phyloP scores from a whole-genome alignment of 2,113 vertebrate genomes.

The Entelurus aequoreus region DNA sequence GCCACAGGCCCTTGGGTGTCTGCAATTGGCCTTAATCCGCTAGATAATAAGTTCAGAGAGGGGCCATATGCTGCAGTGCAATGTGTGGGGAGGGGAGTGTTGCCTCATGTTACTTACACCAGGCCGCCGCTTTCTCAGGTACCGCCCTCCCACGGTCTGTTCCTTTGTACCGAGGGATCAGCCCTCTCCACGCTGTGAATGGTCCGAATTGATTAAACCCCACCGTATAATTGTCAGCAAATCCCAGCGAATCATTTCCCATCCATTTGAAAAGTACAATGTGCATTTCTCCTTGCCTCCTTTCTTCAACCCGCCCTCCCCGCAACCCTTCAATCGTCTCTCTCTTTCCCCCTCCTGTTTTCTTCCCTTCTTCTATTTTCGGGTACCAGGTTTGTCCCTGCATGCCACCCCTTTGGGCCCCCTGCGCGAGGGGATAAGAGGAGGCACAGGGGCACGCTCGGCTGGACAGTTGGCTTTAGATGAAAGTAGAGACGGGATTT shows the following conservation, averaged over 20 bases:
- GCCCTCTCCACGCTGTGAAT: conserved; percentile 91
- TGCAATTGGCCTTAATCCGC: conserved; percentile 87
- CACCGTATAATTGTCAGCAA: conserved; percentile 88
- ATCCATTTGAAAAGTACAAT: conserved; percentile 84
- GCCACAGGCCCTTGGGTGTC: conserved; percentile 69
- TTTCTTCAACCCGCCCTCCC: conserved; percentile 33
- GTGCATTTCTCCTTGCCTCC: conserved; percentile 63
- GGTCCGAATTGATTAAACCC: conserved; percentile 89
- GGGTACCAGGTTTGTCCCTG: conserved; percentile 60
- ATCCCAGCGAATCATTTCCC: conserved; percentile 89
- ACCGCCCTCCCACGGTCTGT: conserved; percentile 77
- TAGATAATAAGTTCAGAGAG: conserved; percentile 95
- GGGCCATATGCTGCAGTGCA: conserved; percentile 88
- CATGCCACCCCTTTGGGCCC: conserved; percentile 36
- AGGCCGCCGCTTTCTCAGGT: conserved; percentile 91
- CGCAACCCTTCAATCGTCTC: conserved; percentile 33
- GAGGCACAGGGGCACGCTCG: conserved; percentile 56
- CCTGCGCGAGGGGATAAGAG: conserved; percentile 44
- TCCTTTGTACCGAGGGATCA: conserved; percentile 87
- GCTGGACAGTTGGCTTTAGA: conserved; percentile 64
- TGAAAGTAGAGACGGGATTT: conserved; percentile 73
- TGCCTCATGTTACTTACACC: conserved; percentile 88
- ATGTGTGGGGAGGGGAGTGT: conserved; percentile 78
- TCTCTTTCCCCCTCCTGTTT: conserved; percentile 41
- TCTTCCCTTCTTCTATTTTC: conserved; percentile 35